Conservation (phyloP, 1,140 invertebrate genomes). For the Caenorhabditis remanei region DNA sequence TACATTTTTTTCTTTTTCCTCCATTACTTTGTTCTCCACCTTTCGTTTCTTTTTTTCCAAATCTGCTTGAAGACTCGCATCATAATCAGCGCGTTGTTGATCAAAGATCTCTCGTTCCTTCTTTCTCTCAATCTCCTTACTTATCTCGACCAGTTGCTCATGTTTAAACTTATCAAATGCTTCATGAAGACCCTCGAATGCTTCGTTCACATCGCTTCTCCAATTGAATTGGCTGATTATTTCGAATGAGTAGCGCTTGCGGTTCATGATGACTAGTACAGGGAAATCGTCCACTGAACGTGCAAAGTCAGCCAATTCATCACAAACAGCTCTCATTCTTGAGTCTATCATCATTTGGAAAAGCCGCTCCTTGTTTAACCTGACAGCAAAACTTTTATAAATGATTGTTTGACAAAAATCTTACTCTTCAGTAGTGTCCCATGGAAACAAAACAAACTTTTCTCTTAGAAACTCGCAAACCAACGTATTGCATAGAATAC, state of each 20-base stretch:
- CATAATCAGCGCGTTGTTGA: background rate
- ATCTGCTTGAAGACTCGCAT: background rate
- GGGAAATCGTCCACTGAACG: background rate
- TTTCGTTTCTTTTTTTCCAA: background rate
- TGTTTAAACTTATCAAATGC: background rate
- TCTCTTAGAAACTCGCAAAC: background rate
- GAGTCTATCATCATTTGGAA: background rate
- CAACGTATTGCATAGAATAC: background rate
- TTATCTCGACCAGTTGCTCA: background rate
- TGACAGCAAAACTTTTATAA: background rate
- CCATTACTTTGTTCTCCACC: background rate
- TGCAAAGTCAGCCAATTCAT: background rate
- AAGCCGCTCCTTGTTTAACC: background rate
- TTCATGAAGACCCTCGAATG: background rate
- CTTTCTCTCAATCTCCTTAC: background rate
- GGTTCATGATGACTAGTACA: background rate
- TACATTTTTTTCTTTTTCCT: no score
- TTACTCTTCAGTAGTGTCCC: constrained; percentile 4
- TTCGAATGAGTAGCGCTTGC: background rate
- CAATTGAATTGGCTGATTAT: background rate
- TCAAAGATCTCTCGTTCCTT: background rate
- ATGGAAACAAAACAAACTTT: background rate
- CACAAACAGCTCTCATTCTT: background rate
- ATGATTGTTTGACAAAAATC: background rate
- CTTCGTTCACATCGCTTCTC: background rate